Base-by-base conservation (phyloP, 2,888 invertebrate genomes). In the Xestia xanthographa region DNA sequence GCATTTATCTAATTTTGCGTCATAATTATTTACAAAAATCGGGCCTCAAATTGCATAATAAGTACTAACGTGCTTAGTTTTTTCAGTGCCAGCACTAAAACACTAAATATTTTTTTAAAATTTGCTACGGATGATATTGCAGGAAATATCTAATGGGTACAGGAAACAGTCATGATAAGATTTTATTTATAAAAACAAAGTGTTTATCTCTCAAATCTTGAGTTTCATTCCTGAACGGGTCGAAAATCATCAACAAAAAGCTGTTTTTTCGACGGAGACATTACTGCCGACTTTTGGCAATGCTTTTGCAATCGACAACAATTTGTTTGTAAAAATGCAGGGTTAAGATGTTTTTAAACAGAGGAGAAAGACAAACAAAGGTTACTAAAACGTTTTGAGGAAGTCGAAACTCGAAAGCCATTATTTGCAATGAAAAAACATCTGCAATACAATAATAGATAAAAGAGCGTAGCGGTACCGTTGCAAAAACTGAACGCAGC, bases 391-490 rank as follows among this genome's bases (percentile, higher is more conserved):
- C 75, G 66, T 86, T 87, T 86, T 80, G 77, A 88, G 87, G 89
- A 92, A 92, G 89, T 90, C 77, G 80, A 81, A 89, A 86, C 78
- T 83, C 80, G 72, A 86, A 80, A 82, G 76, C 81, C 71, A 83
- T 90, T 88, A 87, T 86, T 85, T 77, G 80, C 83, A 89, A 91
- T 89, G 90, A 88, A 90, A 90, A 94, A 92, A 90, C 93, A 94
- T 93, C 92, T 94, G 94, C 91, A 90, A 85, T 70, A 84, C 83
- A 88, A 87, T 88, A 86, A 87, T 92, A 92, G 91, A 95, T 93
- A 95, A 94, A 91, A 88, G 90, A 84, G 77, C 86, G 81, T 82
- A 80, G 77, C 87, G 88, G 93, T 93, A 93, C 95, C 95, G 94
- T 95, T 95, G 93, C 93, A 84, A 91, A 93, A 93, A 88, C 77